Base-by-base conservation (phyloP, 2,113 vertebrate species). In the Helogale parvula region DNA sequence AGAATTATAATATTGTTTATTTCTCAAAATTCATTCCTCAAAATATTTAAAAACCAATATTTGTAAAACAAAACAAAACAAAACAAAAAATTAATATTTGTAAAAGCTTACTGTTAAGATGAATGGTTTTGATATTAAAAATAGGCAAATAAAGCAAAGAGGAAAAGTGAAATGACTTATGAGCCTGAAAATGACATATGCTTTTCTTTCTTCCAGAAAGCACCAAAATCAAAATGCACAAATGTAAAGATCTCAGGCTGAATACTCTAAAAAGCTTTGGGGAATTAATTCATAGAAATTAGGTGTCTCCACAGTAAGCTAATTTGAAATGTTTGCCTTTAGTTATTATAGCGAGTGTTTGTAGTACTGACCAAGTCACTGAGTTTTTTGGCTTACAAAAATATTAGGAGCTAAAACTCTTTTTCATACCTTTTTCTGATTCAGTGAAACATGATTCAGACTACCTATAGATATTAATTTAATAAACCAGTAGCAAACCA, bases 381-480 rank as follows among this genome's bases (percentile, higher is more conserved):
- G 52, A 50, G 14, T 13, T 66, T 93, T 86, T 72, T 29, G 35
- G 11, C 19, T 65, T 8, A 82, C 31, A 87, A 80, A 87, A 47
- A 57, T 83, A 19, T 91, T 92, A 72, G 15, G 7, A 47, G 8
- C 15, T 90, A 31, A 5, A 57, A 33, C 3, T 79, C 29, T 85
- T 76, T 88, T 86, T 69, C 65, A 94, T 33, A 80, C 2, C 57
- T 21, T 92, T 45, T 77, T 27, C n/a, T 95, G 13, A 91, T 94
- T 93, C 76, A 84, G 13, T 91, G 33, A 80, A 94, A 76, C 2
- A 31, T 84, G 19, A 57, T 90, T 68, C 7, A 84, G 23, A 92
- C 63, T 92, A 71, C 15, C 47, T 87, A 65, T 2, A 93, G 29
- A 57, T 84, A 80, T 79, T 88, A 91, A 98, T 84, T 95, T 93